Evolutionary conservation across 2,888 invertebrate genomes (phyloP).

Genomic region (Dimorphilus gyrociliatus): DNA sequence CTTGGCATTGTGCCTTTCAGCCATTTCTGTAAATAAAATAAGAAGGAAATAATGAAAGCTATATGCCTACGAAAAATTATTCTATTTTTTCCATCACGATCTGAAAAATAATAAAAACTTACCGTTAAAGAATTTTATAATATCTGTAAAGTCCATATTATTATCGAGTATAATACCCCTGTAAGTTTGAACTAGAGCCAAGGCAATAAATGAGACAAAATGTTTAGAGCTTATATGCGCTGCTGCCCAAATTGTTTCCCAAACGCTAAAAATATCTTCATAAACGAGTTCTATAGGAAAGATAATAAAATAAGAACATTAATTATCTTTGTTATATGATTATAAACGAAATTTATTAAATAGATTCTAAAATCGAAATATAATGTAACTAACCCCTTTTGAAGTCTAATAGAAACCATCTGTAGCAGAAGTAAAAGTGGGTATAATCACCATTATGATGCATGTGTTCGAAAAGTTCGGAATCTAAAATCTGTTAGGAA

Average conservation of each 20-base stretch:
- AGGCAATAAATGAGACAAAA: constrained; percentile 78
- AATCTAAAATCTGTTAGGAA: constrained; percentile 64
- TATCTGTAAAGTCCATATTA: constrained; percentile 92
- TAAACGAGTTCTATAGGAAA: constrained; percentile 57
- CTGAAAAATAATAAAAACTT: constrained; percentile 19
- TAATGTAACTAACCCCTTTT: constrained; percentile 48
- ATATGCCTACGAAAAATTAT: constrained; percentile 1
- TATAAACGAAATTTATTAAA: too few relatives aligned
- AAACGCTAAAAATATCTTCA: constrained; percentile 75
- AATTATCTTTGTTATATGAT: constrained; percentile 2
- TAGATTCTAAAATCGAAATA: background rate
- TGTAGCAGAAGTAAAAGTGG: constrained; percentile 91
- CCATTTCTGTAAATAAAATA: constrained; percentile 60
- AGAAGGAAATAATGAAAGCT: constrained; percentile 1
- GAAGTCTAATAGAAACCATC: constrained; percentile 90
- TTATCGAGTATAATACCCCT: constrained; percentile 83
- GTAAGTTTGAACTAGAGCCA: constrained; percentile 78
- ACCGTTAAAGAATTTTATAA: constrained; percentile 96
- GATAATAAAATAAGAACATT: background rate
- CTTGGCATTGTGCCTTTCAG: constrained; percentile 74
- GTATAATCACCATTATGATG: constrained; percentile 87
- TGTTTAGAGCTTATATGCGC: constrained; percentile 65
- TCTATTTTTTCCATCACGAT: background rate
- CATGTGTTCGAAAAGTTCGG: constrained; percentile 83
- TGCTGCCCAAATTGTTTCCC: constrained; percentile 94